Base-by-base conservation (phyloP, 2,113 vertebrate species). In the Steatornis caripensis region DNA sequence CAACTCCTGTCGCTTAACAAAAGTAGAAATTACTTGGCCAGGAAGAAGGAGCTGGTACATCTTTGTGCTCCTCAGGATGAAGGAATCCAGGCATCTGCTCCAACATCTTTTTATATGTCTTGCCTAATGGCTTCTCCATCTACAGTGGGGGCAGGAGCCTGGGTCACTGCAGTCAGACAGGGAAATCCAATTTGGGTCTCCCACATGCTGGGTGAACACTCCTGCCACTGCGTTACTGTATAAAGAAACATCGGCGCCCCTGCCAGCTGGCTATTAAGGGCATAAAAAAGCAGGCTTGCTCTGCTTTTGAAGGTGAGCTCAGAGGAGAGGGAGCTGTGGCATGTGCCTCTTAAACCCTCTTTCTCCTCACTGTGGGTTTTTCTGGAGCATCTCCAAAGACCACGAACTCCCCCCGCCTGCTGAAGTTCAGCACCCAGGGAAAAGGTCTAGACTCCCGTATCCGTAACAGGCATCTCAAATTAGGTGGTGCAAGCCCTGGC, bases 401-500 rank as follows among this genome's bases (percentile, higher is more conserved):
- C 5, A 6, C 48, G 22, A 65, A 48, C 43, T 78, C 19, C 34
- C 21, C 20, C 34, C 3, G 4, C 2, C 6, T 70, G 54, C 83
- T 78, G 49, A 46, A 70, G 12, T 41, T 72, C 54, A 74, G 74
- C 84, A 94, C 41, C 62, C 84, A 93, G 62, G 71, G 81, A 54
- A 90, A 83, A 89, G 34, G 39, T 90, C 66, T 79, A 61, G 75
- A 76, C 75, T 90, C 41, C 18, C 1, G 0, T 61, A 43, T 66
- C 69, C 7, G 0, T 64, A 83, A 53, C 87, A 91, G 84, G 78
- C 66, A 72, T 79, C 62, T 87, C 62, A 95, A 72, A 94, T 69
- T 74, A 76, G 82, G 82, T 93, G 81, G 49, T 91, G 75, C 82
- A 54, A 91, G 66, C 78, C 41, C 62, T 94, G 87, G 87, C 93